Evolutionary conservation across 1,140 invertebrate species (phyloP).

Genomic region (Drosophila ercepeae): DNA sequence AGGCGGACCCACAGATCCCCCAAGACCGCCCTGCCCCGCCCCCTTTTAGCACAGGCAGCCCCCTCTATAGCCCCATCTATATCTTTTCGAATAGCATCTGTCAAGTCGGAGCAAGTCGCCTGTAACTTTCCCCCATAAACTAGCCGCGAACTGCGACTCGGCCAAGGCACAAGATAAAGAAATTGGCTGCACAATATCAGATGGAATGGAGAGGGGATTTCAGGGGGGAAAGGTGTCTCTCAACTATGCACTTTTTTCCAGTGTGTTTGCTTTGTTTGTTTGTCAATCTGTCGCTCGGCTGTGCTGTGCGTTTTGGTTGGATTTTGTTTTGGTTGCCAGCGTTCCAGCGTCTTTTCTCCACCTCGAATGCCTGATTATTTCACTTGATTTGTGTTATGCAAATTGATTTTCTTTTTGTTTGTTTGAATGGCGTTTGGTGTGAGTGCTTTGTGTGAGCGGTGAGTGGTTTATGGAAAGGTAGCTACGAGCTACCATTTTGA

Average conservation of each 20-base stretch:
- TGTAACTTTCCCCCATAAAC: conserved; percentile 80
- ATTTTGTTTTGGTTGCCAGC: conserved; percentile 16
- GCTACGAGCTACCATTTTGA: conserved; percentile 53
- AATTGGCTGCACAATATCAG: conserved; percentile 61
- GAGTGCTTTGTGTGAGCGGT: conserved; percentile 21
- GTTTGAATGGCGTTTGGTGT: conserved; percentile 15
- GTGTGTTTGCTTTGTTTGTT: conserved; percentile 44
- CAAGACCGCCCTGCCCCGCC: background rate
- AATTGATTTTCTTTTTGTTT: conserved; percentile 70
- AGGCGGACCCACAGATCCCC: conserved; percentile 47
- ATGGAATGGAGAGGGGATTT: background rate
- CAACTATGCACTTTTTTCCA: conserved; percentile 63
- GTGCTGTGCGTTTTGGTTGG: conserved; percentile 32
- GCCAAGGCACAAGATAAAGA: conserved; percentile 51
- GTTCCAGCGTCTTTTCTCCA: conserved; percentile 8
- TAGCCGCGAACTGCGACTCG: conserved; percentile 41
- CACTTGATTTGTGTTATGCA: conserved; percentile 76
- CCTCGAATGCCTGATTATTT: conserved; percentile 60
- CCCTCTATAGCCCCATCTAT: conserved; percentile 20
- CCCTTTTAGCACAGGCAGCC: background rate
- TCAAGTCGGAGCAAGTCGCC: conserved; percentile 70
- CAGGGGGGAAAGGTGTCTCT: conserved; percentile 44
- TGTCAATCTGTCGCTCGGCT: conserved; percentile 40
- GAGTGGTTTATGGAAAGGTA: conserved; percentile 59
- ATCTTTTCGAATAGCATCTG: conserved; percentile 71